A percentile compares a stretch with the other conserved stretches of the same genome.
Evolutionary conservation across 2,888 invertebrate genomes (phyloP).

Genomic region (Masnerella sp.): DNA sequence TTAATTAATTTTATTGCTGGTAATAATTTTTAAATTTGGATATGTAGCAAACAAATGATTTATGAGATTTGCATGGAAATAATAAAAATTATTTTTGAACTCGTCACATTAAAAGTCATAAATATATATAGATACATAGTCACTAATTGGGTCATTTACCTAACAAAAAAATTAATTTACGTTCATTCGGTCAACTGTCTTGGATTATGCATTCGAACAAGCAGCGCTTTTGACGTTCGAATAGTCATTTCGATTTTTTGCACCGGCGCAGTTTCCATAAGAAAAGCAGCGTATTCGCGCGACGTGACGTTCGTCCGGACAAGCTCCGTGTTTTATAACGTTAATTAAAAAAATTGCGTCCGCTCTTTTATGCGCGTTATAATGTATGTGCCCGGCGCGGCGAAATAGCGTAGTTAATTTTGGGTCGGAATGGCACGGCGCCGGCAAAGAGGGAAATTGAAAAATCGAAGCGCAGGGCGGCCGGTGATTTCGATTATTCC

Average conservation of each 20-base stretch:
- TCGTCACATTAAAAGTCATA: no score
- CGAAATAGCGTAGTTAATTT: constrained; percentile 19
- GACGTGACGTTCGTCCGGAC: background rate
- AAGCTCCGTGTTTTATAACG: constrained; percentile 10
- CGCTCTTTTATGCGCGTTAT: constrained; percentile 7
- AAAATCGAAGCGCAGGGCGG: constrained; percentile 27
- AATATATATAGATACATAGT: no score
- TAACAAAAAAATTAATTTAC: no score
- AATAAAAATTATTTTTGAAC: no score
- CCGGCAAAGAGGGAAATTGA: constrained; percentile 26
- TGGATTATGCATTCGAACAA: constrained; percentile 35
- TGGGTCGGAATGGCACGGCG: background rate
- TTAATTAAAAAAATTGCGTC: constrained; percentile 16
- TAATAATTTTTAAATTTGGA: no score
- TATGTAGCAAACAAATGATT: no score
- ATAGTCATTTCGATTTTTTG: constrained; percentile 27
- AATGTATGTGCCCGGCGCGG: constrained; percentile 9
- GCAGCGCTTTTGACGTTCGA: constrained; percentile 23
- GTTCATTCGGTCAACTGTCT: constrained; percentile 16
- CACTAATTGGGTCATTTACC: no score
- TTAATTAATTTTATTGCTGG: no score
- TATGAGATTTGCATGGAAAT: no score
- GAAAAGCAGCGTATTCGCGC: constrained; percentile 3
- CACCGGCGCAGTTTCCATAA: constrained; percentile 1
- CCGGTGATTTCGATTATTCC: constrained; percentile 35